These are phyloP conservation scores for Premnoplex brunnescens DNA, from an alignment of 2,797 vertebrate genomes.

Conservation along the genomic window DNA sequence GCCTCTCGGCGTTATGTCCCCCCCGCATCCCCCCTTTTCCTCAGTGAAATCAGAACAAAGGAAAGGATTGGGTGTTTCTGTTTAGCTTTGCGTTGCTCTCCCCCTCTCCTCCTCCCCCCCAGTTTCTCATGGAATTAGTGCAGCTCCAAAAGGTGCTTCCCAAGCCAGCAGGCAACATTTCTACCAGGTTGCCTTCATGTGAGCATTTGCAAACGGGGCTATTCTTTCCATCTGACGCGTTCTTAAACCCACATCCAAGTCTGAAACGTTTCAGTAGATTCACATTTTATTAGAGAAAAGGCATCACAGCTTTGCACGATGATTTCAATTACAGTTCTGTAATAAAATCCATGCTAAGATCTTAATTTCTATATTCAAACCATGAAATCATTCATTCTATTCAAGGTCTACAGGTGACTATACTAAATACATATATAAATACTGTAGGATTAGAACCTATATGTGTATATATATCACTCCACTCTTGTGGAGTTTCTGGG, in stretches of 20 bases:
- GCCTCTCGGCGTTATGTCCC: not conserved
- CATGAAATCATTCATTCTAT: not conserved
- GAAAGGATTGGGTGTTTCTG: not conserved
- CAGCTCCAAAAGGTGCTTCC: not conserved
- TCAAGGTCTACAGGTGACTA: not conserved
- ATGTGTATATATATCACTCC: not conserved
- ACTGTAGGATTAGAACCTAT: not conserved
- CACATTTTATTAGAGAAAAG: conserved; percentile 3
- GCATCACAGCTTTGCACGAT: not conserved
- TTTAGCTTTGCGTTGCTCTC: not conserved
- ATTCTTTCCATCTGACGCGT: not conserved
- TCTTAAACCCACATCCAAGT: not conserved
- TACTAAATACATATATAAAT: not conserved
- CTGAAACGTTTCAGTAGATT: not conserved
- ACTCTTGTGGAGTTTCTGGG: not conserved
- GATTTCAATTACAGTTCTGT: not conserved
- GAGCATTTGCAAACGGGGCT: not conserved
- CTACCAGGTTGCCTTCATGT: not conserved
- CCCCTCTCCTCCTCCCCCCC: too few relatives aligned
- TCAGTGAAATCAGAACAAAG: not conserved
- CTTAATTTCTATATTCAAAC: not conserved
- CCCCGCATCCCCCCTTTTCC: fast-evolving
- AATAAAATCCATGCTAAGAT: not conserved
- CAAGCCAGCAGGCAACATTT: not conserved
- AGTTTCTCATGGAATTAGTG: not conserved